Evolutionary conservation across 1,140 invertebrate species (phyloP).

Genomic region (Hypothenemus hampei): DNA sequence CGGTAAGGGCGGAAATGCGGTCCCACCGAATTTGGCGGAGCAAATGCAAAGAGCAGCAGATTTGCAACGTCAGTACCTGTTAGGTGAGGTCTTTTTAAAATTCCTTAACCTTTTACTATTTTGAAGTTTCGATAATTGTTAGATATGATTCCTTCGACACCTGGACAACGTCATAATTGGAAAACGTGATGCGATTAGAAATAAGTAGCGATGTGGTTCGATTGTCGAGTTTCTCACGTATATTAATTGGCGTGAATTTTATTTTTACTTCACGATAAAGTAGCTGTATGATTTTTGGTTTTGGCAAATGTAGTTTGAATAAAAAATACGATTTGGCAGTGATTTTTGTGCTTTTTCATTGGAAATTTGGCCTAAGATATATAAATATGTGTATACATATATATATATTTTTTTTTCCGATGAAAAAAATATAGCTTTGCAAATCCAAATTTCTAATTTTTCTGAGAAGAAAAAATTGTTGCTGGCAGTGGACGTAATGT

Average conservation of each 20-base stretch:
- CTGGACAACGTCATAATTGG: conserved; percentile 45
- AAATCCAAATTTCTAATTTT: too few species aligned
- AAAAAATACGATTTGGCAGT: not conserved
- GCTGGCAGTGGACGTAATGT: too few species aligned
- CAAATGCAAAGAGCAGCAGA: conserved; percentile 74
- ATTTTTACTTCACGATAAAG: not conserved
- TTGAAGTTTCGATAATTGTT: conserved; percentile 7
- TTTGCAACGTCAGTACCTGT: conserved; percentile 89
- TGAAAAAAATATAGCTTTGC: too few species aligned
- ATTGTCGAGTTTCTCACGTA: not conserved
- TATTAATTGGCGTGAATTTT: not conserved
- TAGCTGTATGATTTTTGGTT: not conserved
- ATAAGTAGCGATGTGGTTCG: not conserved
- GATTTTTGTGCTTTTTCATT: not conserved
- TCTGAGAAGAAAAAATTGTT: too few species aligned
- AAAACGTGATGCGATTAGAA: conserved; percentile 43
- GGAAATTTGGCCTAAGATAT: too few species aligned
- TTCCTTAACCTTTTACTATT: not conserved
- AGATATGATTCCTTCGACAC: conserved; percentile 84
- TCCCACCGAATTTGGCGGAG: conserved; percentile 58
- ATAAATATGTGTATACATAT: too few species aligned
- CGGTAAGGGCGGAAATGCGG: conserved; percentile 34
- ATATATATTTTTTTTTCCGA: too few species aligned
- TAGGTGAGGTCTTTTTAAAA: conserved; percentile 42
- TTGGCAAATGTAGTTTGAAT: not conserved